Percentiles rank a stretch among this genome's conserved stretches.
phyloP scores from a whole-genome alignment of 2,113 vertebrate genomes.

The Chelonoidis abingdonii region DNA sequence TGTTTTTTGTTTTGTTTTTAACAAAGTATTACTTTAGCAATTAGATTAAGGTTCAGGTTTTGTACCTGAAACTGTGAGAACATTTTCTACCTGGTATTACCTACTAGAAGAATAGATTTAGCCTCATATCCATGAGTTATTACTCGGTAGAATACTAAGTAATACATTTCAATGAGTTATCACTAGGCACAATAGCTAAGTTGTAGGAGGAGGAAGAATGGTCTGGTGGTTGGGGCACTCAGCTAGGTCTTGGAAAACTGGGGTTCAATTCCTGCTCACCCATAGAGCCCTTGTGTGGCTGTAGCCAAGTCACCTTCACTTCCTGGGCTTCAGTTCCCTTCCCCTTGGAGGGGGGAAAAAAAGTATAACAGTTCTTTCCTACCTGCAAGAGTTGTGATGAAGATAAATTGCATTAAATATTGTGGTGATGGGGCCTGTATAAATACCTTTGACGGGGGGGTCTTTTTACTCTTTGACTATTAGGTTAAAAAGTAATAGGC shows the following conservation, averaged over 20 bases:
- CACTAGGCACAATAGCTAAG: too few relatives aligned
- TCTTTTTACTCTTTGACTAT: too few relatives aligned
- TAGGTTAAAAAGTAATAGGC: neutral
- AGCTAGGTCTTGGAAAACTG: neutral
- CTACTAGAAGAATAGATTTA: neutral
- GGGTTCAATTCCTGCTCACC: neutral
- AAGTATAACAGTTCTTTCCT: neutral
- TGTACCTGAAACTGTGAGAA: neutral
- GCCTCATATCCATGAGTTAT: neutral
- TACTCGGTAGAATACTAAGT: neutral
- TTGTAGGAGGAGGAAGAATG: too few relatives aligned
- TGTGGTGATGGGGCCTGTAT: neutral
- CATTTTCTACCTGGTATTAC: neutral
- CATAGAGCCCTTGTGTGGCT: neutral
- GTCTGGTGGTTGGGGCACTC: too few relatives aligned
- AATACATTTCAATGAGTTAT: too few relatives aligned
- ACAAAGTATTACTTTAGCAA: neutral
- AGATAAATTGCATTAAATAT: neutral
- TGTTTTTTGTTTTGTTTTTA: too few relatives aligned
- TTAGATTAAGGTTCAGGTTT: neutral
- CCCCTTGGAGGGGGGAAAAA: neutral
- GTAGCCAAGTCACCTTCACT: neutral
- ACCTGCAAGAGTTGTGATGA: neutral
- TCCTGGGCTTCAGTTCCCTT: neutral
- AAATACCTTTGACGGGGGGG: neutral